phyloP scores from a whole-genome alignment of 2,113 vertebrate genomes.

The Aphyosemion australe region DNA sequence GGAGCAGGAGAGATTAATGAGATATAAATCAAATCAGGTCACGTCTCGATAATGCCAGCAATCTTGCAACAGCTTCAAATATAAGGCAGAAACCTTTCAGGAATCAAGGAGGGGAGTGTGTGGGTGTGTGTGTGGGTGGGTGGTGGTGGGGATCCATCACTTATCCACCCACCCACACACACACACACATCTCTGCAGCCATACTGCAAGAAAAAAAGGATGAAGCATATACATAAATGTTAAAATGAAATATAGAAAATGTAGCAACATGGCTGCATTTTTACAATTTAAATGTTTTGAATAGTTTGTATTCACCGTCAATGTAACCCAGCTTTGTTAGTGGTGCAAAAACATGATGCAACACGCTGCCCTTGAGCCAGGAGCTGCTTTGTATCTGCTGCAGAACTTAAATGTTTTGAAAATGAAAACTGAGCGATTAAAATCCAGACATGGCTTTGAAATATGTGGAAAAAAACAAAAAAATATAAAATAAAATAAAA shows the following conservation, averaged over 20 bases:
- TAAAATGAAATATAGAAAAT: neutral
- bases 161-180: slow-evolving; percentile 27
- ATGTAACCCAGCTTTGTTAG: neutral
- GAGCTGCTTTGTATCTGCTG: neutral
- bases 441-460: too few relatives aligned
- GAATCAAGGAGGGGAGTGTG: slow-evolving; percentile 20
- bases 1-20: slow-evolving; percentile 55
- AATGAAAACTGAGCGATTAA: too few relatives aligned
- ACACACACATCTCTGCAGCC: slow-evolving; percentile 29
- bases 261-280: neutral
- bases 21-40: slow-evolving; percentile 74
- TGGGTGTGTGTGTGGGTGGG: slow-evolving; percentile 33
- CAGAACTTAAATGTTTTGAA: too few relatives aligned
- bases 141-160: too few relatives aligned
- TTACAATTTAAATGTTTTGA: neutral
- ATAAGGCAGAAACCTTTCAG: slow-evolving; percentile 57
- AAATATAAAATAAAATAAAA: too few relatives aligned
- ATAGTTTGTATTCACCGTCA: slow-evolving; percentile 22
- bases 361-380: neutral
- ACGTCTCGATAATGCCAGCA: slow-evolving; percentile 62
- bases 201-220: slow-evolving; percentile 5
- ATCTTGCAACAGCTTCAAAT: slow-evolving; percentile 59
- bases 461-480: too few relatives aligned
- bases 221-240: slow-evolving; percentile 10
- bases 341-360: slow-evolving; percentile 1